Evolutionary conservation across 1,140 invertebrate genomes (phyloP).

Genomic region (Drosophila jambulina): DNA sequence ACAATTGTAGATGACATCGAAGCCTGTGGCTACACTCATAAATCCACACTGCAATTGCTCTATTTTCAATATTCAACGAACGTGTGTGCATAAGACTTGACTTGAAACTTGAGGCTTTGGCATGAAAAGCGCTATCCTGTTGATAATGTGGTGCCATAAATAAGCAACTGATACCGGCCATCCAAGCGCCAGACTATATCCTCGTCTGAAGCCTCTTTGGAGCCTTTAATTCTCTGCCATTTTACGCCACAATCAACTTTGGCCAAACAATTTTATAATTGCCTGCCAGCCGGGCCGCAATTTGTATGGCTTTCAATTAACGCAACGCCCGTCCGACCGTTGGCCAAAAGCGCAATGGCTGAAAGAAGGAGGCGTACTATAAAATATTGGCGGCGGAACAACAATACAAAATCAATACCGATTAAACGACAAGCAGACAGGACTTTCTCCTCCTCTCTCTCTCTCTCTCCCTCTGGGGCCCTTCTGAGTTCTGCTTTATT

Average conservation of each 20-base stretch:
- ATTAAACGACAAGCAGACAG: slow-evolving; percentile 47
- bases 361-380: slow-evolving; percentile 61
- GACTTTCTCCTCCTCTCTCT: slow-evolving; percentile 3
- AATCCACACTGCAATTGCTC: neutral
- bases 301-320: slow-evolving; percentile 83
- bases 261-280: slow-evolving; percentile 76
- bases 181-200: slow-evolving; percentile 11
- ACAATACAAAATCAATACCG: slow-evolving; percentile 62
- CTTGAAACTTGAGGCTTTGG: slow-evolving; percentile 50
- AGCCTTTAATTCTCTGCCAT: slow-evolving; percentile 37
- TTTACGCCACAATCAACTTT: slow-evolving; percentile 72
- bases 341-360: slow-evolving; percentile 32
- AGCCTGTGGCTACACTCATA: neutral
- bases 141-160: slow-evolving; percentile 79
- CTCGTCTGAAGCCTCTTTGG: slow-evolving; percentile 9
- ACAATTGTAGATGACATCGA: neutral
- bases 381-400: slow-evolving; percentile 66
- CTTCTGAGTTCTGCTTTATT: slow-evolving; percentile 40
- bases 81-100: slow-evolving; percentile 36
- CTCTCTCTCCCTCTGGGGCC: neutral
- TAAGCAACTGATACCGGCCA: slow-evolving; percentile 69
- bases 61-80: neutral
- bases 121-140: slow-evolving; percentile 71
- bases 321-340: slow-evolving; percentile 28
- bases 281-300: slow-evolving; percentile 65